phyloP scores from a whole-genome alignment of 2,797 vertebrate species.

The Syncerus caffer region DNA sequence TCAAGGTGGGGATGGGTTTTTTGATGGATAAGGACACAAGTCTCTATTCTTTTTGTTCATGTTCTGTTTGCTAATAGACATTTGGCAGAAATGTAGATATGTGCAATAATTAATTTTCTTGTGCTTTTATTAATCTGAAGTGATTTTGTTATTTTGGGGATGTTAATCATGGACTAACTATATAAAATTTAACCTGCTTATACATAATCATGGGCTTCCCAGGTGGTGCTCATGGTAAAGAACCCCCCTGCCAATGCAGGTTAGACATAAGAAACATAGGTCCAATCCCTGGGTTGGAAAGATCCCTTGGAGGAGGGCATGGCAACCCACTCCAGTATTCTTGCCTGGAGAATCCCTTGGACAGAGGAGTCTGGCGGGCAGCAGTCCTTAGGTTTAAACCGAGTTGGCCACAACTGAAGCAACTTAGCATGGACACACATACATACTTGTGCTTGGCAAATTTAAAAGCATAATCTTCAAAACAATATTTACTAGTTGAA shows the following conservation, averaged over 20 bases:
- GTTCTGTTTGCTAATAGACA: background rate
- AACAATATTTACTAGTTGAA: slow-evolving; percentile 55
- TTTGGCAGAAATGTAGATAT: background rate
- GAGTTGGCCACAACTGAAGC: background rate
- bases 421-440: background rate
- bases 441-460: slow-evolving; percentile 55
- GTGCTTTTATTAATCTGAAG: slow-evolving; percentile 35
- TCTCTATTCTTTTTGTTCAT: background rate
- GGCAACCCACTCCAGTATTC: background rate
- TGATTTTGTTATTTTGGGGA: slow-evolving; percentile 48
- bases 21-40: background rate
- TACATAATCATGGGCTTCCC: slow-evolving; percentile 37
- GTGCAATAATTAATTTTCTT: slow-evolving; percentile 30
- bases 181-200: slow-evolving; percentile 14
- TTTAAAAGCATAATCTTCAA: slow-evolving; percentile 57
- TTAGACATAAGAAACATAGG: background rate
- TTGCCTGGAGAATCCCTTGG: background rate
- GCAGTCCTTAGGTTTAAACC: background rate
- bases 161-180: slow-evolving; percentile 61
- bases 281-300: background rate
- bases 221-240: background rate
- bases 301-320: background rate
- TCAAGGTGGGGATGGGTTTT: background rate
- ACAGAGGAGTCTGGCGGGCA: background rate
- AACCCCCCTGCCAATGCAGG: background rate